Evolutionary conservation across 2,888 invertebrate species (phyloP).

Genomic region (Plemyria rubiginata): DNA sequence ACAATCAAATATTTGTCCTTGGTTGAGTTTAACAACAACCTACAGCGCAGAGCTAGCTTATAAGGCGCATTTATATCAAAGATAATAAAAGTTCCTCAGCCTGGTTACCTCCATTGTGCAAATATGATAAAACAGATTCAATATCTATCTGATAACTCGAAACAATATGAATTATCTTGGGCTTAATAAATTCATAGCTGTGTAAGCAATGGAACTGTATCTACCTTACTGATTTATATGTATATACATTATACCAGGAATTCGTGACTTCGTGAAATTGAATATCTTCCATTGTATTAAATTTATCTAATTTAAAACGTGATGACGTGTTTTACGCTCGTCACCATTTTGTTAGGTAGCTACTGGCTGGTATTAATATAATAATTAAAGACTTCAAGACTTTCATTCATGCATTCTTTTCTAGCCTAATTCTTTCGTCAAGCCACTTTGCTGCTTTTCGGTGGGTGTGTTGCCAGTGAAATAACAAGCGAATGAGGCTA

Average conservation of each 20-base stretch:
- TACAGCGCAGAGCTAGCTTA: too few relatives aligned
- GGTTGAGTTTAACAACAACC: too few relatives aligned
- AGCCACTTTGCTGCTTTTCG: too few relatives aligned
- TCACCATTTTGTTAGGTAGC: slow-evolving; percentile 7
- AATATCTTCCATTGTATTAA: slow-evolving; percentile 13
- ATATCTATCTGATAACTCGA: slow-evolving; percentile 24
- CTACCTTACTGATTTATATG: not conserved
- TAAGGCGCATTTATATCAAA: too few relatives aligned
- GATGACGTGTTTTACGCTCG: slow-evolving; percentile 3
- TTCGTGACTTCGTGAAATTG: slow-evolving; percentile 11
- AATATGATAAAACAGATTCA: slow-evolving; percentile 18
- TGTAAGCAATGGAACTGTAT: slow-evolving; percentile 25
- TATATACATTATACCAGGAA: not conserved
- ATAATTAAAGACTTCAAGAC: too few relatives aligned
- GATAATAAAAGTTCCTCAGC: not conserved
- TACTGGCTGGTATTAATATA: too few relatives aligned
- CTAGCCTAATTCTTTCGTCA: too few relatives aligned
- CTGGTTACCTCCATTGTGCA: not conserved
- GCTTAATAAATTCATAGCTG: slow-evolving; percentile 29
- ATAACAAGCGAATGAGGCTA: too few relatives aligned
- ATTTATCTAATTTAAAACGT: slow-evolving; percentile 8
- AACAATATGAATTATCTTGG: slow-evolving; percentile 11
- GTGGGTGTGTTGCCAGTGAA: too few relatives aligned
- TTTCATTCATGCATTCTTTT: too few relatives aligned
- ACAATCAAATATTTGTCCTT: too few relatives aligned